phyloP scores from a whole-genome alignment of 1,140 invertebrate genomes.

The Bombus soroeensis region DNA sequence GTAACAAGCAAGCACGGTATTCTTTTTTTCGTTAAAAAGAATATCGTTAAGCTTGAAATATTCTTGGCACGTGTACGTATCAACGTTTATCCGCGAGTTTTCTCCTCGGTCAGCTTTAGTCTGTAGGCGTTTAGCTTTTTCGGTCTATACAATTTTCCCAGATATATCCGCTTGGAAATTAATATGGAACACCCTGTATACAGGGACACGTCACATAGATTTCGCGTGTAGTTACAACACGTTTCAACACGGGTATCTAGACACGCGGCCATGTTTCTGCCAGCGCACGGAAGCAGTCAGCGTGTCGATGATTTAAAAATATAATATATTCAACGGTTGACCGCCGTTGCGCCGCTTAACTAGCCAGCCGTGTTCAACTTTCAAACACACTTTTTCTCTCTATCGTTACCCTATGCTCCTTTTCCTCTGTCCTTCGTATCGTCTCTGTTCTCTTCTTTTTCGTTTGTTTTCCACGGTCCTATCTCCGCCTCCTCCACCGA shows the following conservation, averaged over 20 bases:
- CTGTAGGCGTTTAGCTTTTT: background rate
- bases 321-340: constrained; percentile 73
- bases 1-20: too few species aligned
- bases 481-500: background rate
- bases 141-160: background rate
- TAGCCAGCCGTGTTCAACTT: constrained; percentile 63
- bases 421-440: background rate
- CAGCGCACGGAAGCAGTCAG: constrained; percentile 26
- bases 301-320: constrained; percentile 72
- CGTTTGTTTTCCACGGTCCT: background rate
- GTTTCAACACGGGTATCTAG: constrained; percentile 49
- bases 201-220: constrained; percentile 11
- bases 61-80: background rate
- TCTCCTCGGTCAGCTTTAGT: background rate
- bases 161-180: constrained; percentile 1
- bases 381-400: constrained; percentile 40
- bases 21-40: background rate
- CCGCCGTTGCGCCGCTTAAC: constrained; percentile 67
- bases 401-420: background rate
- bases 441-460: background rate
- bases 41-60: background rate
- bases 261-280: constrained; percentile 13
- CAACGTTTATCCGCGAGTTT: background rate
- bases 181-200: constrained; percentile 27
- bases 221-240: constrained; percentile 43